phyloP scores from a whole-genome alignment of 2,888 invertebrate species.

The Hirtodrosophila cameraria region DNA sequence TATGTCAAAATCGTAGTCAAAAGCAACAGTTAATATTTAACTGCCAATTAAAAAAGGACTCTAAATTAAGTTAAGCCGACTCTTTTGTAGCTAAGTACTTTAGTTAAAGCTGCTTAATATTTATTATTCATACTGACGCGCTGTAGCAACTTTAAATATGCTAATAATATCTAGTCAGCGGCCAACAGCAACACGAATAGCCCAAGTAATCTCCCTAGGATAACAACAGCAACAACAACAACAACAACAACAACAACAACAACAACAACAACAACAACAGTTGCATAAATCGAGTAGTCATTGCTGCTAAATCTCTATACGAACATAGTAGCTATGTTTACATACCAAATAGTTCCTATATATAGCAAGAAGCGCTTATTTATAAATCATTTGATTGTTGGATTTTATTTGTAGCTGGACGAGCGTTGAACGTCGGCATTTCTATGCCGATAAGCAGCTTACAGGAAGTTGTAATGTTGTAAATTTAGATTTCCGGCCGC shows the following conservation, averaged over 20 bases:
- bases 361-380: slow-evolving; percentile 63
- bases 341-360: slow-evolving; percentile 28
- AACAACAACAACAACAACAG: slow-evolving; percentile 27
- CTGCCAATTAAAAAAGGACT: no score
- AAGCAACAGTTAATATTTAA: no score
- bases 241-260: slow-evolving; percentile 22
- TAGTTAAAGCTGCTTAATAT: slow-evolving; percentile 10
- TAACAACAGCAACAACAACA: slow-evolving; percentile 29
- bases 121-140: slow-evolving; percentile 41
- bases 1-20: no score
- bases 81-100: no score
- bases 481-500: slow-evolving; percentile 80
- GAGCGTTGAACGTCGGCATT: slow-evolving; percentile 53
- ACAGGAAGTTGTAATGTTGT: slow-evolving; percentile 79
- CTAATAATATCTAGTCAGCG: slow-evolving; percentile 45
- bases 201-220: slow-evolving; percentile 13
- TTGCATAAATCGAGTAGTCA: slow-evolving; percentile 49
- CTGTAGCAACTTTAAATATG: slow-evolving; percentile 52
- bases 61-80: no score
- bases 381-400: slow-evolving; percentile 79
- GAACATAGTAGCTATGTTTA: slow-evolving; percentile 17
- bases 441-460: slow-evolving; percentile 78
- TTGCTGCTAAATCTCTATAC: slow-evolving; percentile 14
- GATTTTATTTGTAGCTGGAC: slow-evolving; percentile 70
- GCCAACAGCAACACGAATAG: slow-evolving; percentile 15